Evolutionary conservation across 2,797 vertebrate genomes (phyloP).

Genomic region (Poeciliopsis infans): DNA sequence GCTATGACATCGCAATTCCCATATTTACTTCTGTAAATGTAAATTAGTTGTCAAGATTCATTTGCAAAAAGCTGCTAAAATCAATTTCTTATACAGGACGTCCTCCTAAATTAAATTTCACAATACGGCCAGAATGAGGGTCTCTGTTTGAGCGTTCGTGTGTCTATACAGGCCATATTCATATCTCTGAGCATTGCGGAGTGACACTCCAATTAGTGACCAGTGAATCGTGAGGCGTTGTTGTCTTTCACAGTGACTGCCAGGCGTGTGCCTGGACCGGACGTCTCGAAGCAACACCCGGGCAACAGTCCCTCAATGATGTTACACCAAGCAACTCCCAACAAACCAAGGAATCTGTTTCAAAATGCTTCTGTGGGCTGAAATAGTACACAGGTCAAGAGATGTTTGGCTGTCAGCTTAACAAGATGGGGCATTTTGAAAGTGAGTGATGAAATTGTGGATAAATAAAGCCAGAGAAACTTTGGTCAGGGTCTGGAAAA

Average conservation of each 20-base stretch:
- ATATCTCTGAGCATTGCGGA: constrained; percentile 61
- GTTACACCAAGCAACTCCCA: constrained; percentile 58
- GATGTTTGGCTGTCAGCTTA: constrained; percentile 56
- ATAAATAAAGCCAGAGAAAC: constrained; percentile 45
- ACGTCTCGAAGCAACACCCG: constrained; percentile 56
- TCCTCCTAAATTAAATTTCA: constrained; percentile 66
- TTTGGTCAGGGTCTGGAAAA: constrained; percentile 31
- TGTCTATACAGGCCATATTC: constrained; percentile 59
- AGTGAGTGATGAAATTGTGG: constrained; percentile 55
- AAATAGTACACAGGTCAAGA: constrained; percentile 61
- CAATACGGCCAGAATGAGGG: constrained; percentile 31
- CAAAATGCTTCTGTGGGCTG: constrained; percentile 38
- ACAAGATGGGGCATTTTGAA: constrained; percentile 38
- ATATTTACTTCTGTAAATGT: constrained; percentile 68
- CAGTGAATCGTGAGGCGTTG: constrained; percentile 79
- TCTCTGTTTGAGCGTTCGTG: constrained; percentile 52
- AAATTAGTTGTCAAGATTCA: constrained; percentile 67
- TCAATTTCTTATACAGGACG: constrained; percentile 67
- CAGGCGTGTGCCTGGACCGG: constrained; percentile 56
- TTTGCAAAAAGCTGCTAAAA: constrained; percentile 68
- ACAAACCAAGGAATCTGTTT: constrained; percentile 51
- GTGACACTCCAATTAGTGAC: constrained; percentile 82
- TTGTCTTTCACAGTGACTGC: constrained; percentile 66
- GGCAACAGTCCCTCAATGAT: constrained; percentile 60
- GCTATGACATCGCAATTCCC: constrained; percentile 61